Evolutionary conservation across 53 echinoderm and acorn worm species (phyloP).

Genomic region (Paelopatides confundens): DNA sequence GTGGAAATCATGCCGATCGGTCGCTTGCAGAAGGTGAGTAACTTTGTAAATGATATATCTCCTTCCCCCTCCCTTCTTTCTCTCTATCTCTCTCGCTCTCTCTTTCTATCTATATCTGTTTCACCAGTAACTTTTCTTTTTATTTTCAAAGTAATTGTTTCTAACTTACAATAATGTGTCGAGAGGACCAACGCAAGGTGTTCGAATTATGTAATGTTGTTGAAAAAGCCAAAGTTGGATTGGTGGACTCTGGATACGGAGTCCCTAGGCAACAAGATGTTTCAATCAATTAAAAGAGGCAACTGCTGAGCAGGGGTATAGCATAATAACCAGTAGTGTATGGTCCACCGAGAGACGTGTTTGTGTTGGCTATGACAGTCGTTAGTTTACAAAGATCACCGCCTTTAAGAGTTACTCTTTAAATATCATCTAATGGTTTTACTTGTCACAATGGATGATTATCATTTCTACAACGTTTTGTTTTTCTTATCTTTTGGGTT

Average conservation of each 20-base stretch:
- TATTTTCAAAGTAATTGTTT: background rate
- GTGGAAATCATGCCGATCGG: constrained; percentile 20
- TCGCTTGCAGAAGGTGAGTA: constrained; percentile 26
- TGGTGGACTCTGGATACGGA: background rate
- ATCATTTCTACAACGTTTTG: too few relatives aligned
- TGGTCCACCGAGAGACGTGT: too few relatives aligned
- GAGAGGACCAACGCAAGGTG: background rate
- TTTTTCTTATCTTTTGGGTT: too few relatives aligned
- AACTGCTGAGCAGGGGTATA: too few relatives aligned
- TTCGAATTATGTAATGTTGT: background rate
- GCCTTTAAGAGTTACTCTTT: too few relatives aligned
- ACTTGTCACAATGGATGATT: too few relatives aligned
- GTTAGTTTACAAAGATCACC: too few relatives aligned
- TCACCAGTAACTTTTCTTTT: background rate
- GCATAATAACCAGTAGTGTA: background rate
- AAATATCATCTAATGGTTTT: too few relatives aligned
- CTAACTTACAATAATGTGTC: background rate
- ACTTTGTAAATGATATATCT: background rate
- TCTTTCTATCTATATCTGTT: too few relatives aligned
- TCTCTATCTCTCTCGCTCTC: background rate
- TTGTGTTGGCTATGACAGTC: too few relatives aligned
- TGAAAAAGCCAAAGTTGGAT: background rate
- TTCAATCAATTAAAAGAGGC: background rate
- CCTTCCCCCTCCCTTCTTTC: background rate
- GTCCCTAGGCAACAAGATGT: background rate